A percentile compares a stretch with the other conserved stretches of the same genome.
Evolutionary conservation across 1,140 invertebrate species (phyloP).

Genomic region (Bombyx mori): ASM3026992v2 NC_085124.1:6308501-6309000

Average conservation of each 20-base stretch:
- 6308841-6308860: too few species aligned
- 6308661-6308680: constrained; percentile 48
- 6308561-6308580: constrained; percentile 52
- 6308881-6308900: too few species aligned
- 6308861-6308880: too few species aligned
- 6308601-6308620: constrained; percentile 34
- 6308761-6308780: not conserved
- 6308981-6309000: too few species aligned
- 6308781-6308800: not conserved
- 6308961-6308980: too few species aligned
- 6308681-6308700: constrained; percentile 34
- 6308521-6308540: constrained; percentile 60
- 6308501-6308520: constrained; percentile 20
- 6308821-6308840: too few species aligned
- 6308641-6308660: constrained; percentile 30
- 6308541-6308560: constrained; percentile 15
- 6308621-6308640: constrained; percentile 31
- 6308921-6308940: too few species aligned
- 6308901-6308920: too few species aligned
- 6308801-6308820: too few species aligned
- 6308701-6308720: constrained; percentile 30
- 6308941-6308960: too few species aligned
- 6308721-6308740: constrained; percentile 28
- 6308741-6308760: constrained; percentile 1
- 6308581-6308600: constrained; percentile 43